Conservation (phyloP, 2,113 vertebrate genomes). For the Callionymus lyra region DNA sequence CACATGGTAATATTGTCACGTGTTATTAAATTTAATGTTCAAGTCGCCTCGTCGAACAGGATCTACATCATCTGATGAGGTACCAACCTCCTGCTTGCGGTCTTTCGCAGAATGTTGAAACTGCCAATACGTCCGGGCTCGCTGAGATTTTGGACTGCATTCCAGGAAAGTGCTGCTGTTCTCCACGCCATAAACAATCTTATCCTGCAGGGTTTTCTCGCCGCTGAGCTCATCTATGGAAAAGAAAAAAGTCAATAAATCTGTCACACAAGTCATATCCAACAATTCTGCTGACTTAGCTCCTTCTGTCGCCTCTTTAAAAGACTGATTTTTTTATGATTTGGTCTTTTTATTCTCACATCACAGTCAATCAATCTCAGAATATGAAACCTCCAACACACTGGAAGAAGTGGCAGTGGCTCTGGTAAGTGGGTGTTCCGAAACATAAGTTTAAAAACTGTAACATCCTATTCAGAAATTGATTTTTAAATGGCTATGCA, state of each 20-base stretch:
- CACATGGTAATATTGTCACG: neutral
- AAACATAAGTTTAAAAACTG: no score
- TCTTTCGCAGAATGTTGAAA: conserved; percentile 82
- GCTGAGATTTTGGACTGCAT: conserved; percentile 91
- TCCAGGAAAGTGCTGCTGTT: conserved; percentile 97
- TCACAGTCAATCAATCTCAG: conserved; percentile 18
- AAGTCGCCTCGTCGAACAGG: neutral
- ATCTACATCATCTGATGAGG: neutral
- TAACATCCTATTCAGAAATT: no score
- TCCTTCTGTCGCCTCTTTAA: no score
- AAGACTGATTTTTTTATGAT: no score
- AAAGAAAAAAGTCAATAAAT: conserved; percentile 3
- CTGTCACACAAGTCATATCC: no score
- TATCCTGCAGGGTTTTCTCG: conserved; percentile 73
- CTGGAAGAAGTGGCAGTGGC: neutral
- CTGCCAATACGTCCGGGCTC: conserved; percentile 86
- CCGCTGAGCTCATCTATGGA: conserved; percentile 75
- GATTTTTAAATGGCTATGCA: no score
- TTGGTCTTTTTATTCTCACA: conserved; percentile 12
- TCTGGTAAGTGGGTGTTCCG: no score
- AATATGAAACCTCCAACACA: conserved; percentile 4
- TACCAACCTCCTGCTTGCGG: conserved; percentile 80
- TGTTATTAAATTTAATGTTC: conserved; percentile 1
- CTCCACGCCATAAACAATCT: conserved; percentile 91
- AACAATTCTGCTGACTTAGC: no score